Evolutionary conservation across 2,797 vertebrate species (phyloP).

Genomic region (Pteronotus mesoamericanus): DNA sequence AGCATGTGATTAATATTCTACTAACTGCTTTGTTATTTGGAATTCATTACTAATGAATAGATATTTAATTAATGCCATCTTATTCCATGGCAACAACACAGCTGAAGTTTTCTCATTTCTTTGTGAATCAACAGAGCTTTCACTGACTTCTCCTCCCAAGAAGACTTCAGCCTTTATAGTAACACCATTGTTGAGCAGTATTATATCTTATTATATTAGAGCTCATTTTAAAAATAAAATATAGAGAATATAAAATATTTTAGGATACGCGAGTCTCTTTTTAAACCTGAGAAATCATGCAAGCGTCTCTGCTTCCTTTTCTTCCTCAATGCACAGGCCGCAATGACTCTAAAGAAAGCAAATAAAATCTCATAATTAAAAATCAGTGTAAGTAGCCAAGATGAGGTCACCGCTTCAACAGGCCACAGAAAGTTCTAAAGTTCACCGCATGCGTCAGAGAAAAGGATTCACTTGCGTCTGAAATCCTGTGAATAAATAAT

Average conservation of each 20-base stretch:
- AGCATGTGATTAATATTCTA: slow-evolving; percentile 80
- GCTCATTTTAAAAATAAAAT: background rate
- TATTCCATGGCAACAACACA: slow-evolving; percentile 45
- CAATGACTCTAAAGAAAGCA: background rate
- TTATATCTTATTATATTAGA: background rate
- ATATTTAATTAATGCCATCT: slow-evolving; percentile 75
- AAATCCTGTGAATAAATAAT: background rate
- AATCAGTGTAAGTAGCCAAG: background rate
- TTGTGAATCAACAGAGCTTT: slow-evolving; percentile 63
- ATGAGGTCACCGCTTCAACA: background rate
- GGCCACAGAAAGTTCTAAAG: background rate
- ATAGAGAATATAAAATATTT: background rate
- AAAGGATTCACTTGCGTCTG: background rate
- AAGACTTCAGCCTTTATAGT: background rate
- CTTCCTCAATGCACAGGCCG: background rate
- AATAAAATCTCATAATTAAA: background rate
- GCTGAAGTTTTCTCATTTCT: slow-evolving; percentile 65
- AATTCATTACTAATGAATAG: slow-evolving; percentile 75
- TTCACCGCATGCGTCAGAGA: background rate
- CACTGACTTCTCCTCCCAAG: slow-evolving; percentile 27
- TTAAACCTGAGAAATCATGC: background rate
- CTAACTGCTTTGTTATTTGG: slow-evolving; percentile 77
- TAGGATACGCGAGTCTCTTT: background rate
- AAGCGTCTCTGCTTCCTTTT: background rate
- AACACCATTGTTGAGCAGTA: background rate